Percentiles rank a stretch among this genome's conserved stretches.
These are phyloP conservation scores for Colistium nudipinnis DNA, from an alignment of 2,113 vertebrate genomes.

Conservation along the genomic window DNA sequence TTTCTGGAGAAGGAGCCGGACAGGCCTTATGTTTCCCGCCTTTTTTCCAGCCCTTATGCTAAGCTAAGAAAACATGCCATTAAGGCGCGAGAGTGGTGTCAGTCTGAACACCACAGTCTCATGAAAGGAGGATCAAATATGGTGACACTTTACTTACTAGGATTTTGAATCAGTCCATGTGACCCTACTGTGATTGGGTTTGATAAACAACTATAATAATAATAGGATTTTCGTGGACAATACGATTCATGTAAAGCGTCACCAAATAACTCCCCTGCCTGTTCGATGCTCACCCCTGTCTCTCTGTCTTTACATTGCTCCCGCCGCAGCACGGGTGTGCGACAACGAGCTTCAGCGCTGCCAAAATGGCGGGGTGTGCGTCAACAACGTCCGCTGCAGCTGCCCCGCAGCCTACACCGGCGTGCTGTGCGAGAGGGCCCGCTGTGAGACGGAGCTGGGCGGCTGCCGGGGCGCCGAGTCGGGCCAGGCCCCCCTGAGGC, in stretches of 20 bases:
- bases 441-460: constrained; percentile 86
- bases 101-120: not conserved
- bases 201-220: not conserved
- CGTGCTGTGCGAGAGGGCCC: constrained; percentile 90
- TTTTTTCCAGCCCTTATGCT: not conserved
- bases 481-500: constrained; percentile 45
- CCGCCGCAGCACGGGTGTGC: constrained; percentile 90
- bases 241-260: constrained; percentile 42
- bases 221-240: not conserved
- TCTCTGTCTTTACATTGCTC: constrained; percentile 49
- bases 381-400: constrained; percentile 90
- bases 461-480: constrained; percentile 83
- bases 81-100: not conserved
- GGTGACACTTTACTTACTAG: constrained; percentile 26
- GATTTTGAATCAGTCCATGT: not conserved
- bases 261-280: not conserved
- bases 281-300: constrained; percentile 39
- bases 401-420: constrained; percentile 88
- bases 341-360: constrained; percentile 96
- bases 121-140: not conserved
- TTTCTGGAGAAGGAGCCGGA: not conserved
- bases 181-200: not conserved
- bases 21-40: too few species aligned
- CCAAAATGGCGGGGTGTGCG: constrained; percentile 94
- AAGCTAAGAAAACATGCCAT: not conserved